phyloP scores from a whole-genome alignment of 1,140 invertebrate species.

The Hyles vespertilio region DNA sequence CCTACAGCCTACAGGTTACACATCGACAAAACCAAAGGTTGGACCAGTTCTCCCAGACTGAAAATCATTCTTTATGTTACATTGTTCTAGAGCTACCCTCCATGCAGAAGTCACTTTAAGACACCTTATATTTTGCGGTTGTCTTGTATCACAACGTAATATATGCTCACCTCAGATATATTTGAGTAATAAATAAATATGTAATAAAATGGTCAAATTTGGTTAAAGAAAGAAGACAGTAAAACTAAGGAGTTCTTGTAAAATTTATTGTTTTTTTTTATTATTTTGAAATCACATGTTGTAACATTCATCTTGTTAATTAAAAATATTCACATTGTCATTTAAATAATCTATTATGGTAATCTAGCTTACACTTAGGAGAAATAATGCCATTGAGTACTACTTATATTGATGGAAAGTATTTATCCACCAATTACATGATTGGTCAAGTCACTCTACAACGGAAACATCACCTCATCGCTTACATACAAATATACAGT shows the following conservation, averaged over 20 bases:
- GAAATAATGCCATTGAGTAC: conserved; percentile 73
- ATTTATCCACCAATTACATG: conserved; percentile 48
- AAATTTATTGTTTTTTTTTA: conserved; percentile 76
- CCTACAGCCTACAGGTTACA: too few relatives aligned
- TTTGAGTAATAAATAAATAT: too few relatives aligned
- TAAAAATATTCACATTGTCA: conserved; percentile 77
- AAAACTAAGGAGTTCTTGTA: conserved; percentile 59
- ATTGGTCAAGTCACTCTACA: conserved; percentile 70
- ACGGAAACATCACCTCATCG: conserved; percentile 53
- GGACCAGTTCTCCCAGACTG: too few relatives aligned
- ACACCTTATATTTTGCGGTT: too few relatives aligned
- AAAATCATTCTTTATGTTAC: too few relatives aligned
- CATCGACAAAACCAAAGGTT: too few relatives aligned
- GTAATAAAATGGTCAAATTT: too few relatives aligned
- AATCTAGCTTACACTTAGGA: conserved; percentile 70
- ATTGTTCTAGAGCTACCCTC: too few relatives aligned
- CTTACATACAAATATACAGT: conserved; percentile 73
- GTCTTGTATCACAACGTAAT: too few relatives aligned
- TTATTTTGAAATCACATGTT: conserved; percentile 77
- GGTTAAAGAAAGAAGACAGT: conserved; percentile 4
- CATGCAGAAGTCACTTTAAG: too few relatives aligned
- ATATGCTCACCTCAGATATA: too few relatives aligned
- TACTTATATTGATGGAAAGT: conserved; percentile 50
- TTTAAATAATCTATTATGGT: conserved; percentile 73
- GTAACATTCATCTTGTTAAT: conserved; percentile 76